phyloP scores from a whole-genome alignment of 2,888 invertebrate genomes.

The Hetaerina titia region DNA sequence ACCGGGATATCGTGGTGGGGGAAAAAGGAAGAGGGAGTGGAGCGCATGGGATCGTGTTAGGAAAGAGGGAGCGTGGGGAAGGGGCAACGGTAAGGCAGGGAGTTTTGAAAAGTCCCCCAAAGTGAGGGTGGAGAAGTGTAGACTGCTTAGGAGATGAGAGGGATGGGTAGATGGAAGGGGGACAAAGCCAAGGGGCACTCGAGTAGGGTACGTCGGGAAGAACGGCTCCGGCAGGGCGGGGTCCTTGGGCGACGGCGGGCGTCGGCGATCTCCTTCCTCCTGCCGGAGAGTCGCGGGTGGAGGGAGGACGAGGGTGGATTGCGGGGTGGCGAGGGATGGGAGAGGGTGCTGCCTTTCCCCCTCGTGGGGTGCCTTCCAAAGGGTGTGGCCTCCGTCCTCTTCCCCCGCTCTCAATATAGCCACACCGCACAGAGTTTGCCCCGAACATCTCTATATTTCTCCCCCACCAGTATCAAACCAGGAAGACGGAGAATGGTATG shows the following conservation, averaged over 20 bases:
- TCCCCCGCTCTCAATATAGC: neutral
- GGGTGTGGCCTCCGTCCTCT: slow-evolving; percentile 48
- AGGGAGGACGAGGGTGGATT: neutral
- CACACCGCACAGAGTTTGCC: neutral
- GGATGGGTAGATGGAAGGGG: neutral
- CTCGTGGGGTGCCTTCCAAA: slow-evolving; percentile 53
- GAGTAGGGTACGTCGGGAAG: neutral
- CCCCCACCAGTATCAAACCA: slow-evolving; percentile 13
- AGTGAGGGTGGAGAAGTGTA: neutral
- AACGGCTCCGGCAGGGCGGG: slow-evolving; percentile 57
- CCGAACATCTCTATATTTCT: slow-evolving; percentile 15
- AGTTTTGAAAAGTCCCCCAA: slow-evolving; percentile 21
- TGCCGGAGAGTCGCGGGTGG: neutral
- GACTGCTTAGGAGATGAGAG: slow-evolving; percentile 11
- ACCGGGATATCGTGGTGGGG: slow-evolving; percentile 11
- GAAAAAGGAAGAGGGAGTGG: slow-evolving; percentile 30
- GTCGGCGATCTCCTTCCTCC: slow-evolving; percentile 29
- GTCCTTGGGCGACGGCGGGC: slow-evolving; percentile 40
- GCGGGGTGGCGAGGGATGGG: neutral
- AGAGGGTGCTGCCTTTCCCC: neutral
- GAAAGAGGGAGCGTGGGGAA: neutral
- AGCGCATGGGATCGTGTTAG: neutral
- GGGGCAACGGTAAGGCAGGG: slow-evolving; percentile 26
- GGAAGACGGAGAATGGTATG: neutral
- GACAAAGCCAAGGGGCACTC: neutral